A percentile compares a stretch with the other conserved stretches of the same genome.
Conservation (phyloP, 2,888 invertebrate genomes). For the Hedychridium roseum region DNA sequence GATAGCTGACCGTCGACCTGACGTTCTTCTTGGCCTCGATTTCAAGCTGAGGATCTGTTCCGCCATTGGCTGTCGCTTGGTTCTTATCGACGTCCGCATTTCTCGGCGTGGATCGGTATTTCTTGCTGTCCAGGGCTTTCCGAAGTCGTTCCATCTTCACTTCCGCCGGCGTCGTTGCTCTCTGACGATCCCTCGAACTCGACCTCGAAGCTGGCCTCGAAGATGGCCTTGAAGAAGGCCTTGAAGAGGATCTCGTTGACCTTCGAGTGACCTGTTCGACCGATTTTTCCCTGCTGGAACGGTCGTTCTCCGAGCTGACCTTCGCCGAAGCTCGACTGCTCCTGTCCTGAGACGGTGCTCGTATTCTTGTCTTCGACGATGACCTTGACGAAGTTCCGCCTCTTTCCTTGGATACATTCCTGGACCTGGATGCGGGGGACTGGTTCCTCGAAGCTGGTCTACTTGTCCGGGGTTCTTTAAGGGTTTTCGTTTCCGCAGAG, state of each 20-base stretch:
- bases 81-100: conserved; percentile 22
- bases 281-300: conserved; percentile 24
- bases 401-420: conserved; percentile 40
- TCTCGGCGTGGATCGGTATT: conserved; percentile 29
- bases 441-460: conserved; percentile 45
- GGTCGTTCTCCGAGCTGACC: conserved; percentile 27
- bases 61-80: conserved; percentile 34
- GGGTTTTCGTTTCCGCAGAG: conserved; percentile 17
- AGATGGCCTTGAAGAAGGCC: conserved; percentile 46
- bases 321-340: conserved; percentile 24
- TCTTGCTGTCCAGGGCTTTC: conserved; percentile 41
- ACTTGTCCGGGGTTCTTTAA: conserved; percentile 27
- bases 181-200: conserved; percentile 49
- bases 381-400: conserved; percentile 44
- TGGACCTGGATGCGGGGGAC: conserved; percentile 43
- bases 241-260: conserved; percentile 44
- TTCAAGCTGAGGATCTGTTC: conserved; percentile 69
- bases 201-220: conserved; percentile 46
- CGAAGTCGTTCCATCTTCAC: conserved; percentile 56
- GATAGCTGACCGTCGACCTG: conserved; percentile 74
- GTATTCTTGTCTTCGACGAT: conserved; percentile 43
- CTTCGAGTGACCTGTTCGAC: conserved; percentile 20
- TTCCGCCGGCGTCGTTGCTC: conserved; percentile 55
- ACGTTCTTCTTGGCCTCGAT: conserved; percentile 74
- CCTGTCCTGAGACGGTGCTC: conserved; percentile 36